Evolutionary conservation across 1,140 invertebrate species (phyloP).

Genomic region (Leptoteleia sp.): DNA sequence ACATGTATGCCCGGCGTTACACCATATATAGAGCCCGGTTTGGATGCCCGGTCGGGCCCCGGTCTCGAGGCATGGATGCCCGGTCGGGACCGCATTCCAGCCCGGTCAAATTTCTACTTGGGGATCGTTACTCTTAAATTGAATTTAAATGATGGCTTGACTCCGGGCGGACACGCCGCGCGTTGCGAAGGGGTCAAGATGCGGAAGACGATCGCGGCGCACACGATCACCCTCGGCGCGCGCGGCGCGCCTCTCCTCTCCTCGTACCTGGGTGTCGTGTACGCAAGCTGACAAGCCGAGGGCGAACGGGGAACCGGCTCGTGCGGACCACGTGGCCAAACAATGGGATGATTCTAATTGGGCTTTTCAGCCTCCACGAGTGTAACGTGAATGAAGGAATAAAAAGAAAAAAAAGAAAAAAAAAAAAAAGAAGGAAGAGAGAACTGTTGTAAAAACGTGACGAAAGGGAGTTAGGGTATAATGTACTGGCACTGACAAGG

Average conservation of each 20-base stretch:
- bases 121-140: too few species aligned
- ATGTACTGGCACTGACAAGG: conserved; percentile 34
- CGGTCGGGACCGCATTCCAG: too few species aligned
- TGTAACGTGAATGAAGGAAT: conserved; percentile 27
- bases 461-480: conserved; percentile 62
- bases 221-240: conserved; percentile 47
- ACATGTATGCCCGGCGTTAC: too few species aligned
- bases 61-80: too few species aligned
- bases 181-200: conserved; percentile 31
- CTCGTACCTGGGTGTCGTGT: conserved; percentile 63
- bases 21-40: too few species aligned
- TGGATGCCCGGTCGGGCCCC: too few species aligned
- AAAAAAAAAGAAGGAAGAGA: too few species aligned
- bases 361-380: conserved; percentile 62
- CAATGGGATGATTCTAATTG: conserved; percentile 75
- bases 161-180: neutral
- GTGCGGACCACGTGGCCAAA: conserved; percentile 73
- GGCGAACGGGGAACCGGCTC: conserved; percentile 66
- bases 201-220: conserved; percentile 37
- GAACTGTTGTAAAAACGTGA: conserved; percentile 67
- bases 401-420: too few species aligned
- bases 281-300: conserved; percentile 51
- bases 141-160: conserved; percentile 29
- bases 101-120: too few species aligned
- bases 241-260: too few species aligned